Conservation (phyloP, 2,113 vertebrate species). For the Rhombomys opimus region DNA sequence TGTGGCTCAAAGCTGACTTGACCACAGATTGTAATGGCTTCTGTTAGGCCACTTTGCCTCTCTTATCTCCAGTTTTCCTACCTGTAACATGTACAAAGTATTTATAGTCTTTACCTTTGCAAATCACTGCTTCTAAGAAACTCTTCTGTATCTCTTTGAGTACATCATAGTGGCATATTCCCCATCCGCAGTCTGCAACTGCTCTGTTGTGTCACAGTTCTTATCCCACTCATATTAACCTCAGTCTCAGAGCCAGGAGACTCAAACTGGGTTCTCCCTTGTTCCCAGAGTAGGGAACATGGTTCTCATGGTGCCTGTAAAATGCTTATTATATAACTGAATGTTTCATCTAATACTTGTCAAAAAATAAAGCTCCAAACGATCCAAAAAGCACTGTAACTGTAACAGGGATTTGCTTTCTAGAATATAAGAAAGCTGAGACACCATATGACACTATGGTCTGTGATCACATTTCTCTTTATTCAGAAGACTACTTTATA, state of each 20-base stretch:
- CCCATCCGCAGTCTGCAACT: not conserved
- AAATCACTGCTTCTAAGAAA: constrained; percentile 43
- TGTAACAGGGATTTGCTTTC: constrained; percentile 32
- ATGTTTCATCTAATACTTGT: constrained; percentile 16
- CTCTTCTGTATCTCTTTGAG: not conserved
- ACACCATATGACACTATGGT: not conserved
- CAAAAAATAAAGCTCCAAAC: not conserved
- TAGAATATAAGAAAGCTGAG: constrained; percentile 43
- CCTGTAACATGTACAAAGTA: constrained; percentile 22
- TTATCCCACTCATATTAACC: constrained; percentile 28
- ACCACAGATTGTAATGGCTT: not conserved
- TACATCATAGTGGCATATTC: not conserved
- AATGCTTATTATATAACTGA: constrained; percentile 31
- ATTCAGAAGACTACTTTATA: constrained; percentile 47
- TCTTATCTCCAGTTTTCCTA: not conserved
- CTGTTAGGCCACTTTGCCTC: constrained; percentile 16
- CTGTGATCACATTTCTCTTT: constrained; percentile 43
- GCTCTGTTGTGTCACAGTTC: constrained; percentile 26
- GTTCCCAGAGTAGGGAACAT: constrained; percentile 22
- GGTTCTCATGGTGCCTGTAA: not conserved
- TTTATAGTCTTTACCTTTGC: not conserved
- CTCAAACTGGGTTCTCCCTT: not conserved
- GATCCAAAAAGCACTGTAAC: not conserved
- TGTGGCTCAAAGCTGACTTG: not conserved
- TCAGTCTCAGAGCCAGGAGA: no score